Evolutionary conservation across 2,113 vertebrate genomes (phyloP), one percentile per base, ranked within the genome.

Genomic region (Bothrops jararaca): DNA sequence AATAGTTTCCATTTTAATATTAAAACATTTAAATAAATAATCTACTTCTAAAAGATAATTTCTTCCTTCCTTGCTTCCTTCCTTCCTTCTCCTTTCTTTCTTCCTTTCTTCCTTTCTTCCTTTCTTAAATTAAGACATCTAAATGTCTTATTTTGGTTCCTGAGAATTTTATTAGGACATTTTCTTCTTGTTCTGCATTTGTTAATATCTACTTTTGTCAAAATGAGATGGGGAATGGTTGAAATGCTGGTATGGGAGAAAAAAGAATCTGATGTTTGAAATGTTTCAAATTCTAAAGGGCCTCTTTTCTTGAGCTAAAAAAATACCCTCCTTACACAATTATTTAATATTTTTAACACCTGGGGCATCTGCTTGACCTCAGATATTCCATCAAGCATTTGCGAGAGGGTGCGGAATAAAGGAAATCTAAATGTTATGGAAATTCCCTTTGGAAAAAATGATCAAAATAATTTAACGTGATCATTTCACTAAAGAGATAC

Each of bases 21-120:
- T 98, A 99, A 99, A 99, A 97, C 98, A 98, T 98, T 98, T 99
- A 93, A 99, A 99, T 99, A 99, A 99, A 99, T 99, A 99, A 97
- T 98, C 98, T 98, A 99, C 97, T 42, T 98, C 98, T 98, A 99
- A 98, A 98, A 97, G 96, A 97, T 97, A 94, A 95, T 60, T 54
- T 96, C 94, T 97, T 88, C 89, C 64, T 85, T 92, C 15, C 92
- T 90, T 23, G 22, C 13, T 1, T 52, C 15, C 13, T n/a, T 69
- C 1, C n/a, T n/a, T 10, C 93, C 92, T 45, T 6, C 3, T 93
- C 22, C 93, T 91, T 5, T 12, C 93, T n/a, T 69, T 0, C n/a
- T n/a, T 12, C 92, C 93, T 48, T 48, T 85, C 53, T 6, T 93
- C 22, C 93, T 91, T 5, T 11, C 93, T 93, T 95, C 29, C 24